Conservation (phyloP, 2,113 vertebrate species). For the Mobula hypostoma region DNA sequence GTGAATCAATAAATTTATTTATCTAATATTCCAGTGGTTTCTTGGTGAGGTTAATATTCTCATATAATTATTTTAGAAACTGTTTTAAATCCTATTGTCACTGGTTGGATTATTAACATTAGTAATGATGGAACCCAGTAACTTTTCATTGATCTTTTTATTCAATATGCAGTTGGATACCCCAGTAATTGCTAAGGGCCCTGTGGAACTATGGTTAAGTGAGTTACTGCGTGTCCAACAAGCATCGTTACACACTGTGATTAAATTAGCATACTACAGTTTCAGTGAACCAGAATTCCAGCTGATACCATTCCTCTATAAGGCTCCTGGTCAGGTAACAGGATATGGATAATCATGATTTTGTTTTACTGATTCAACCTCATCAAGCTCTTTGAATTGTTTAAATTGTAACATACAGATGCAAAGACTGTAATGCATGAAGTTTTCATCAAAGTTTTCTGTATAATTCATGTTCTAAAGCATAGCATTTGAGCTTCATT, state of each 20-base stretch:
- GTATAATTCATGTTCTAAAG: neutral
- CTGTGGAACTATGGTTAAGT: slow-evolving; percentile 73
- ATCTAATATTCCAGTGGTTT: too few relatives aligned
- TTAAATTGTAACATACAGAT: neutral
- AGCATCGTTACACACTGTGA: slow-evolving; percentile 67
- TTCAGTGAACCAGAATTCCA: slow-evolving; percentile 68
- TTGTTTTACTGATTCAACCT: neutral
- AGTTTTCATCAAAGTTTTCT: neutral
- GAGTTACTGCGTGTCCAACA: slow-evolving; percentile 63
- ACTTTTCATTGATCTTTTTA: slow-evolving; percentile 38
- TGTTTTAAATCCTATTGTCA: neutral
- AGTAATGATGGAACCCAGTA: neutral
- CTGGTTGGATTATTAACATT: neutral
- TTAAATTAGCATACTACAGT: slow-evolving; percentile 61
- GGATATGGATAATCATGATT: neutral
- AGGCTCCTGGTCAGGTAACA: slow-evolving; percentile 74
- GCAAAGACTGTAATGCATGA: neutral
- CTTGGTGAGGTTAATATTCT: too few relatives aligned
- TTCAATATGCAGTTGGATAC: slow-evolving; percentile 57
- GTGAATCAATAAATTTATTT: too few relatives aligned
- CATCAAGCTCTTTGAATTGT: neutral
- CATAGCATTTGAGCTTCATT: too few relatives aligned
- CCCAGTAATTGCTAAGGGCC: slow-evolving; percentile 68
- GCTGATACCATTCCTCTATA: slow-evolving; percentile 64
- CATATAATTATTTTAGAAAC: neutral